Base-by-base conservation (phyloP, 2,888 invertebrate genomes). In the Muscina levida region DNA sequence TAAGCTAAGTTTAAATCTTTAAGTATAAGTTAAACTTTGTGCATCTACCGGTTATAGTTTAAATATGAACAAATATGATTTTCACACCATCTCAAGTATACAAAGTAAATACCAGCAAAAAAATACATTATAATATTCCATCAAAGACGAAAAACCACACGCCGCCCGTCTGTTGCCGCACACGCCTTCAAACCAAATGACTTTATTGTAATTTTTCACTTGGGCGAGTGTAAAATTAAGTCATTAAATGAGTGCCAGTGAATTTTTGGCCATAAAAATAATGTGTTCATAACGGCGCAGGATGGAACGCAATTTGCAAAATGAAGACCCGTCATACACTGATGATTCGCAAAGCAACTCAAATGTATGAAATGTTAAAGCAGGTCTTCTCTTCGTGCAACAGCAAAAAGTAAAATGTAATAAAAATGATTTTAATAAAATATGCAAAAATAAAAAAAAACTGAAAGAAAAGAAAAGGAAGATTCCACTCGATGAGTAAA, bases 121-220 rank as follows among this genome's bases (percentile, higher is more conserved):
- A n/a, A n/a, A n/a, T n/a, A n/a, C n/a, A n/a, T n/a, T n/a, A n/a
- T n/a, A n/a, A n/a, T n/a, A n/a, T n/a, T n/a, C n/a, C n/a, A n/a
- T n/a, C n/a, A n/a, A n/a, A n/a, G n/a, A n/a, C n/a, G n/a, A 31
- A 31, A 31, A 31, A 31, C 31, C 31, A 3, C 31, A 56, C 56
- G 13, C 24, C 17, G 5, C 51, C 15, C 11, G 11, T 26, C 24
- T 26, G 44, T n/a, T n/a, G 19, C 59, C 72, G 57, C 74, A 53
- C 48, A 70, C 48, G 42, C 48, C 24, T 71, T 22, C 46, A 42
- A 39, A 42, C 42, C 62, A 37, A 22, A 53, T 68, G 74, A 57
- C 62, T 85, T 83, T 85, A 87, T 89, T 89, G 89, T 88, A 90
- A 90, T 89, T 89, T 90, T 90, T 88, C 89, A 90, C 88, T 88